Conservation (phyloP, 1,140 invertebrate species). For the Lepeophtheirus salmonis region DNA sequence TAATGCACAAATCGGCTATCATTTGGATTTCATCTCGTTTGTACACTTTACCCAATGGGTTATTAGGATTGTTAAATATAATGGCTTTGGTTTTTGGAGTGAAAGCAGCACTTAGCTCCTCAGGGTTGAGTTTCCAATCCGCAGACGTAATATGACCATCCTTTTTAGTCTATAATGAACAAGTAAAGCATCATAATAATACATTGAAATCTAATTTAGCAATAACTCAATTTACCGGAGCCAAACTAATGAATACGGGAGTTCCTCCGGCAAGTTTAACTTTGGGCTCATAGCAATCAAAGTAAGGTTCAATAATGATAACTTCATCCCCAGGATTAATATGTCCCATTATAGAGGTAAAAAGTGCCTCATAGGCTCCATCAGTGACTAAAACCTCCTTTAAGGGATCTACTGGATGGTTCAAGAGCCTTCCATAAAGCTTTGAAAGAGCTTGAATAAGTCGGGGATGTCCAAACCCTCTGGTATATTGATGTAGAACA, state of each 20-base stretch:
- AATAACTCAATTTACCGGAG: slow-evolving; percentile 39
- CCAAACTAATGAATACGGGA: slow-evolving; percentile 67
- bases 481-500: slow-evolving; percentile 30
- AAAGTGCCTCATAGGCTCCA: slow-evolving; percentile 70
- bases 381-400: slow-evolving; percentile 67
- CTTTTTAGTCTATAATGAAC: slow-evolving; percentile 23
- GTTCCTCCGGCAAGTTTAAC: slow-evolving; percentile 64
- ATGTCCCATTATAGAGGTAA: slow-evolving; percentile 51
- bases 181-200: neutral
- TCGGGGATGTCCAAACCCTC: slow-evolving; percentile 73
- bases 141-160: slow-evolving; percentile 38
- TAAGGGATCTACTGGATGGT: slow-evolving; percentile 47
- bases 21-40: slow-evolving; percentile 36
- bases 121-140: slow-evolving; percentile 71
- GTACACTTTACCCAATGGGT: slow-evolving; percentile 47
- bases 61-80: slow-evolving; percentile 88
- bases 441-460: slow-evolving; percentile 62
- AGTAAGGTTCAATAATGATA: slow-evolving; percentile 94
- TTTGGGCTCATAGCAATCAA: slow-evolving; percentile 95
- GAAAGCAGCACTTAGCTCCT: slow-evolving; percentile 64
- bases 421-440: slow-evolving; percentile 60
- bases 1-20: slow-evolving; percentile 70
- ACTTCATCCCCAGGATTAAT: slow-evolving; percentile 56
- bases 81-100: slow-evolving; percentile 80
- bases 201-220: slow-evolving; percentile 10